Conservation (phyloP, 2,113 vertebrate genomes). For the Ceyx margarethae region DNA sequence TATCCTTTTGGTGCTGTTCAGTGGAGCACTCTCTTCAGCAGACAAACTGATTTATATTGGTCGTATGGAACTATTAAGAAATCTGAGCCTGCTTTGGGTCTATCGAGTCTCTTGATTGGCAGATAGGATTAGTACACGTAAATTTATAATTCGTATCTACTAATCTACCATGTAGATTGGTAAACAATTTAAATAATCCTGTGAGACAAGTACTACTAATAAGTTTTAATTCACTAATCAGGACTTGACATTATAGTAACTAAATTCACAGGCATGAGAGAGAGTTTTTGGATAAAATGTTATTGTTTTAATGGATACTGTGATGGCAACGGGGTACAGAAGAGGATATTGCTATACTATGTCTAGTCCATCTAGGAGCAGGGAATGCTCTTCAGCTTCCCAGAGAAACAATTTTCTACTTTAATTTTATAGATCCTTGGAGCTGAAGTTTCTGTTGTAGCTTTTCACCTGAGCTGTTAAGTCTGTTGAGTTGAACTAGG, state of each 20-base stretch:
- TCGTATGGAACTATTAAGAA: neutral
- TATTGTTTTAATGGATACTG: neutral
- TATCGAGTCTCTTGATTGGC: neutral
- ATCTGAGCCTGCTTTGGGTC: neutral
- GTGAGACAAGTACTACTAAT: neutral
- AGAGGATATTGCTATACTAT: neutral
- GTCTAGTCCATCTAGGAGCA: neutral
- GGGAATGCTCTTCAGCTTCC: neutral
- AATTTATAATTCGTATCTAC: neutral
- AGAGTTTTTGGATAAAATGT: neutral
- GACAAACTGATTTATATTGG: neutral
- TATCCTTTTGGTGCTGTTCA: neutral
- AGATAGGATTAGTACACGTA: neutral
- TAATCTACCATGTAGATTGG: neutral
- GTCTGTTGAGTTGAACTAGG: neutral
- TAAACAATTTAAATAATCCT: neutral
- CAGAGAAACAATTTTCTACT: neutral
- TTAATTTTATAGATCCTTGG: neutral
- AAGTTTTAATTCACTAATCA: neutral
- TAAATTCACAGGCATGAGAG: neutral
- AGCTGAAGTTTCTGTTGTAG: neutral
- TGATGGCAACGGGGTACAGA: neutral
- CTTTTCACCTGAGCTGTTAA: neutral
- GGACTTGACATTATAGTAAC: neutral
- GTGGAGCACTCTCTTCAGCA: neutral